These are phyloP conservation scores for Dryoscopus gambensis DNA, from an alignment of 2,113 vertebrate species.

Conservation along the genomic window DNA sequence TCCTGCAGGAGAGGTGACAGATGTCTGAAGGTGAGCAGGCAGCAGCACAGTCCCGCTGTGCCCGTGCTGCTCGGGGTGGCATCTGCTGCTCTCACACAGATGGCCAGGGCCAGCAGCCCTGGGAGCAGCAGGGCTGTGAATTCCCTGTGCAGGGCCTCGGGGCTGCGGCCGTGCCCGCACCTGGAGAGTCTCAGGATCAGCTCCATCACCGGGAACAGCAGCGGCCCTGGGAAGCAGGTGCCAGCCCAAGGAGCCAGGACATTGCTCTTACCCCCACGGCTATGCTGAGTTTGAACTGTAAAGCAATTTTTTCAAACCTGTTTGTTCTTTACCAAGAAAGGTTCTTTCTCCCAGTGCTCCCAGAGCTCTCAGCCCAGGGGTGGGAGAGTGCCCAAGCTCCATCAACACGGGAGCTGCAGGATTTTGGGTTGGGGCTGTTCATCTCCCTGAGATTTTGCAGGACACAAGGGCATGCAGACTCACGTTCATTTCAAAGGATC, in stretches of 20 bases:
- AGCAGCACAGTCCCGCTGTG: background rate
- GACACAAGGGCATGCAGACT: background rate
- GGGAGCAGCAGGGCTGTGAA: background rate
- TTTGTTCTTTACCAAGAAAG: background rate
- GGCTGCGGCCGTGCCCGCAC: background rate
- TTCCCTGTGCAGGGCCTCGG: background rate
- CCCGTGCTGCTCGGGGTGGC: background rate
- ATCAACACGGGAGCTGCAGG: background rate
- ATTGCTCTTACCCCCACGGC: background rate
- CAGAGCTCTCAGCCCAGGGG: fast-evolving
- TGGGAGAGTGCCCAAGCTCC: background rate
- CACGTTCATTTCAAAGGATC: background rate
- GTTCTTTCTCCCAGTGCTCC: fast-evolving
- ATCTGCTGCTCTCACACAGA: background rate
- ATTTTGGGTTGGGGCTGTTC: background rate
- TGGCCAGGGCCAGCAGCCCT: background rate
- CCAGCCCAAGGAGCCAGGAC: background rate
- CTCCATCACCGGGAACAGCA: background rate
- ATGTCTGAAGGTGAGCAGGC: conserved; percentile 29
- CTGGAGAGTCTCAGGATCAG: background rate
- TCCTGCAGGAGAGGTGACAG: background rate
- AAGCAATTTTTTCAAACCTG: background rate
- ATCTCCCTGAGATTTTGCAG: background rate
- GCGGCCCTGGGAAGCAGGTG: background rate
- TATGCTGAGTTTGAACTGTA: background rate